phyloP scores from a whole-genome alignment of 2,113 vertebrate species.

The Coracopsis vasa region DNA sequence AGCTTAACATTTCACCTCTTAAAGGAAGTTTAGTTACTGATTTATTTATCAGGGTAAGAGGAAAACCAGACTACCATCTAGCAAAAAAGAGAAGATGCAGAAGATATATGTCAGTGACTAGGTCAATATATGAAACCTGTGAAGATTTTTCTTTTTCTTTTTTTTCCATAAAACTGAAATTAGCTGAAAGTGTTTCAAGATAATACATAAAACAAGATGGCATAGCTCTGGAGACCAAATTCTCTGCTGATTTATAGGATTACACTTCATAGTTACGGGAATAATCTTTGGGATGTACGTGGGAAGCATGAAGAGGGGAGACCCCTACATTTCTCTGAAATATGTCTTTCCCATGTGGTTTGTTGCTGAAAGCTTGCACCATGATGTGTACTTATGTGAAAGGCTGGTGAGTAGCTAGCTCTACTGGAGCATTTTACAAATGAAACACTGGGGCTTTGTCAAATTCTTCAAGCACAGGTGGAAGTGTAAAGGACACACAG shows the following conservation, averaged over 20 bases:
- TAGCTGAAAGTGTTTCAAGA: neutral
- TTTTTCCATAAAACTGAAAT: constrained; percentile 44
- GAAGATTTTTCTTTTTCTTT: neutral
- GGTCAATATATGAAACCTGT: neutral
- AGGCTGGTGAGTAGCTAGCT: neutral
- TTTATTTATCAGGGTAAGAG: neutral
- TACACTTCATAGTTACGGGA: neutral
- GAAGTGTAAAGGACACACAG: neutral
- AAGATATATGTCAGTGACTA: neutral
- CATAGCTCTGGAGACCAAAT: neutral
- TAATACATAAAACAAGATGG: constrained; percentile 15
- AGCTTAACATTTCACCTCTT: neutral
- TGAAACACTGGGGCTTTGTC: neutral
- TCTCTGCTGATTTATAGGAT: neutral
- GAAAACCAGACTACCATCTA: neutral
- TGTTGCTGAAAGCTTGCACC: neutral
- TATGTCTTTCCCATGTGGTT: neutral
- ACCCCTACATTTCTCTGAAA: neutral
- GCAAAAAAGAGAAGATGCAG: neutral
- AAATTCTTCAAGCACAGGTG: neutral
- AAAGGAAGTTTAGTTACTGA: neutral
- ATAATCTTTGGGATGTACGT: neutral
- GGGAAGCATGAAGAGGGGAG: neutral
- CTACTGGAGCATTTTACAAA: neutral
- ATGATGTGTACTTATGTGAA: neutral